Conservation (phyloP, 1,140 invertebrate genomes). For the Sycobia sp. region DNA sequence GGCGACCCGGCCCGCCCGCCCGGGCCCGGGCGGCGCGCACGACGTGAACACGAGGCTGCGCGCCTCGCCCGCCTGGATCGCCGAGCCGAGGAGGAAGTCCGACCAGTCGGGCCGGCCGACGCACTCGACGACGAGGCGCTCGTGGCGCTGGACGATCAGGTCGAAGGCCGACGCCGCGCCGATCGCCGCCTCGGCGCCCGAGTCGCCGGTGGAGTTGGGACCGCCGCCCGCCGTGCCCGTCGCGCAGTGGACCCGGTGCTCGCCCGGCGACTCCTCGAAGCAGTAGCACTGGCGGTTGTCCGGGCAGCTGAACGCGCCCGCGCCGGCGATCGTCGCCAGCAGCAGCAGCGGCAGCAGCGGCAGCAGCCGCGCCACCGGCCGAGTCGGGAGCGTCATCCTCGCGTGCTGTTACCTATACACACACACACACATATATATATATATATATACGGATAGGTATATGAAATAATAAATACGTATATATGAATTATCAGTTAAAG, state of each 20-base stretch:
- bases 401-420: too few relatives aligned
- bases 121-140: conserved; percentile 24
- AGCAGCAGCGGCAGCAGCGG: background rate
- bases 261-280: conserved; percentile 12
- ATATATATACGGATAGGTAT: too few relatives aligned
- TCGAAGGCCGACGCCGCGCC: background rate
- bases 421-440: too few relatives aligned
- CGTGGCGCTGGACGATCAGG: conserved; percentile 3
- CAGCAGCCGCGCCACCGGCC: background rate
- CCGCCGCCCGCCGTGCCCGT: too few relatives aligned
- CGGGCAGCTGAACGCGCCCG: conserved; percentile 13
- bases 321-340: background rate
- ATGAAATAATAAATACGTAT: too few relatives aligned
- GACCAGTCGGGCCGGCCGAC: conserved; percentile 6
- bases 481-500: too few relatives aligned
- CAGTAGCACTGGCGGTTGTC: conserved; percentile 29
- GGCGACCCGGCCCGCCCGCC: conserved; percentile 10
- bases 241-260: conserved; percentile 20
- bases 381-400: too few relatives aligned
- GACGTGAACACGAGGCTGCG: conserved; percentile 6
- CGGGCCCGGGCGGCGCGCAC: conserved; percentile 5
- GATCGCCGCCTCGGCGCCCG: background rate
- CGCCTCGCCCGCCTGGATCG: conserved; percentile 1
- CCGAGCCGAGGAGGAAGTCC: conserved; percentile 21
- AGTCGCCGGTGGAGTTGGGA: too few relatives aligned